Percentiles rank a stretch among this genome's conserved stretches.
phyloP scores from a whole-genome alignment of 2,113 vertebrate genomes.

The Craseonycteris thonglongyai region DNA sequence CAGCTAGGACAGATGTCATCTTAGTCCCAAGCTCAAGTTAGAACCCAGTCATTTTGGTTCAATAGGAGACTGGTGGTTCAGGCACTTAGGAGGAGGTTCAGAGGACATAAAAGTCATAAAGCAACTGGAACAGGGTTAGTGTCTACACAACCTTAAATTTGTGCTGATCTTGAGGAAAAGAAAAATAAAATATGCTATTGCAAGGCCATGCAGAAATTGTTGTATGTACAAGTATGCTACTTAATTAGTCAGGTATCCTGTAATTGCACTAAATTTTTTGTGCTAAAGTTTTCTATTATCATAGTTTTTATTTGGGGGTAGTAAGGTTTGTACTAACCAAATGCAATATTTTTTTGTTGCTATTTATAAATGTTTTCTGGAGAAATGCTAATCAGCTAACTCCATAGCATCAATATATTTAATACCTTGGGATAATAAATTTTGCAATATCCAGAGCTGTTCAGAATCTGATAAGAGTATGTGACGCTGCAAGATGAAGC shows the following conservation, averaged over 20 bases:
- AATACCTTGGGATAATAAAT: neutral
- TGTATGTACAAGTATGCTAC: neutral
- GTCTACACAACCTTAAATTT: slow-evolving; percentile 19
- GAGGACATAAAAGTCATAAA: neutral
- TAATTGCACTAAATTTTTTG: neutral
- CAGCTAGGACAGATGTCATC: neutral
- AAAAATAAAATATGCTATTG: neutral
- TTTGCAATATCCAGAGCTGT: neutral
- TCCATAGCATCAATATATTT: neutral
- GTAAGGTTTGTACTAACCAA: neutral
- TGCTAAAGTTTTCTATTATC: neutral
- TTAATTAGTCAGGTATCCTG: neutral
- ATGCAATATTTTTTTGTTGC: neutral
- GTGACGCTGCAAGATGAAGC: neutral
- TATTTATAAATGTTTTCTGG: neutral
- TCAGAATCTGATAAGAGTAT: slow-evolving; percentile 18
- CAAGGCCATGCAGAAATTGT: neutral
- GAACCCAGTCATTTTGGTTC: neutral
- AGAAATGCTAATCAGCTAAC: neutral
- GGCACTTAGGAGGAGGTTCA: neutral
- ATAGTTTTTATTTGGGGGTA: neutral
- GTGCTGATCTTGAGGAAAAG: neutral
- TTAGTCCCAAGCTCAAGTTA: neutral
- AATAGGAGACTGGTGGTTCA: neutral
- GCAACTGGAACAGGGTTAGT: neutral